Evolutionary conservation across 1,140 invertebrate species (phyloP).

Genomic region (Brachionus sp.): DNA sequence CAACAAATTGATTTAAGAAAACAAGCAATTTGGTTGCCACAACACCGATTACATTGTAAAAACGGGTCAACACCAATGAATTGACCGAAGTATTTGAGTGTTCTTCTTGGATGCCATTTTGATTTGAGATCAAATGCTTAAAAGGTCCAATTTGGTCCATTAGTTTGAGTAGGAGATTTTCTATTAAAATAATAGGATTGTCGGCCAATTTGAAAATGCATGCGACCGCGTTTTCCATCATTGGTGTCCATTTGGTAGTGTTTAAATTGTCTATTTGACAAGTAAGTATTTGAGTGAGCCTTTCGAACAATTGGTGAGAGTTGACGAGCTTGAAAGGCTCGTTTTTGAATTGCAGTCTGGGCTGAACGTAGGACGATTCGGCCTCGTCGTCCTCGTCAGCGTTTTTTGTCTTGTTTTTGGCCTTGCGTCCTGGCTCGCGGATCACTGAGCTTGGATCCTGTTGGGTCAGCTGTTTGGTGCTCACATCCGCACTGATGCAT

Average conservation of each 20-base stretch:
- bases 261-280: not conserved
- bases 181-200: slow-evolving; percentile 61
- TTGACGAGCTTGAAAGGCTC: slow-evolving; percentile 33
- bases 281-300: not conserved
- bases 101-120: not conserved
- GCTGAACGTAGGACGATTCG: not conserved
- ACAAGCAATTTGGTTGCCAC: slow-evolving; percentile 31
- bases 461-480: slow-evolving; percentile 18
- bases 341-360: slow-evolving; percentile 1
- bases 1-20: slow-evolving; percentile 29
- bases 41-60: not conserved
- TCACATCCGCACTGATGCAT: not conserved
- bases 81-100: not conserved
- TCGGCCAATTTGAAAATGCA: slow-evolving; percentile 64
- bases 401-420: not conserved
- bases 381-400: not conserved
- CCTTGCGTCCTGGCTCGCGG: not conserved
- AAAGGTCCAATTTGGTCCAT: not conserved
- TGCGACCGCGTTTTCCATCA: slow-evolving; percentile 65
- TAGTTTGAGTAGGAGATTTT: slow-evolving; percentile 53
- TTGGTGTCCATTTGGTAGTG: slow-evolving; percentile 60
- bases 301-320: slow-evolving; percentile 14
- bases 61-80: not conserved
- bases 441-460: not conserved
- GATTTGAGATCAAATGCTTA: not conserved